Evolutionary conservation across 1,140 invertebrate genomes (phyloP), one percentile per base, ranked within the genome.

Genomic region (Musca domestica): DNA sequence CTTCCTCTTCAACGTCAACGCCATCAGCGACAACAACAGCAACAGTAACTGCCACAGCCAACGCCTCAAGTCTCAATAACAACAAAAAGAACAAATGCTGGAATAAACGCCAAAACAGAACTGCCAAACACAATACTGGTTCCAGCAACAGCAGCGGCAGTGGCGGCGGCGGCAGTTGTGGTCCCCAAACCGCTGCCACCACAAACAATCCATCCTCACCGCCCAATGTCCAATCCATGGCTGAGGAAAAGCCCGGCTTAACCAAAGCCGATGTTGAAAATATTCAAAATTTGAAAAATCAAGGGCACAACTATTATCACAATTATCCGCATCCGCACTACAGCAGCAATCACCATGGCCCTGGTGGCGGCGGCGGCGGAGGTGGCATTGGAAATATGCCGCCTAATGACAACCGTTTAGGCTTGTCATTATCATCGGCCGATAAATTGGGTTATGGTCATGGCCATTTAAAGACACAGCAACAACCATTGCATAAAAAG

Each of bases 241-340:
- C 23, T 20, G 19, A 41, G 34, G 34, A 41, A 12, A 41, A 41
- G 34, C 34, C 25, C n/a, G 56, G 47, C 15, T 72, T 73, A n/a
- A 75, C 74, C 54, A 81, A 81, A 63, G 78, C 78, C 20, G 78
- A 81, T 72, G 70, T 81, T 25, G 78, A 81, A 68, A 81, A 81
- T 61, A 78, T 81, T 65, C 78, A 81, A 64, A 80, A 80, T 66
- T 68, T 77, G n/a, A 81, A 81, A 56, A 81, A 76, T 69, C 78
- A 80, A 72, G 51, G 19, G 64, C 56, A 30, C 61, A 66, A 41
- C 63, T 67, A 64, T 47, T 34, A 68, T 27, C 54, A 67, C 46
- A 54, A 52, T 9, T 22, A 51, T 9, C 48, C 23, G 56, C 23
- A 34, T 17, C 10, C 17, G 12, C 17, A 46, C 63, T n/a, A 41